Evolutionary conservation across 2,888 invertebrate genomes (phyloP), one percentile per base, ranked within the genome.

Genomic region (Mesorhabditis spiculigera): DNA sequence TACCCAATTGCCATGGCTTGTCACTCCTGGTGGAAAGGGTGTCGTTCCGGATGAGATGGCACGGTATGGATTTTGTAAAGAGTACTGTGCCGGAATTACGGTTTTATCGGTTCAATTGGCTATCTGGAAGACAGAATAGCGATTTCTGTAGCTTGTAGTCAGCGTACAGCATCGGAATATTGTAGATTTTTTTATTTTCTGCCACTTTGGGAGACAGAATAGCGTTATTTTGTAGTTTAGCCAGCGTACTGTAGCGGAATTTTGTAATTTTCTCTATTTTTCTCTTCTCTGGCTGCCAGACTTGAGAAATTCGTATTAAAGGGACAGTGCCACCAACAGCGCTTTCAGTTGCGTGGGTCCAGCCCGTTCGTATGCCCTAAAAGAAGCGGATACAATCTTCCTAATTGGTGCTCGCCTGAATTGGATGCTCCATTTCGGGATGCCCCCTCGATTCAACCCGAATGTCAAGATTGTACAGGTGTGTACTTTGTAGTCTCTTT

Each of bases 381-480:
- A 91, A 82, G 90, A 93, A 78, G 93, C 94, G 0, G 96, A 97
- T 87, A 92, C 94, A 0, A 89, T 97, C 4, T 83, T 97, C 4
- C 87, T 95, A 67, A 87, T 95, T 61, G 96, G 96, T 0, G 96
- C 95, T 0, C 89, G 96, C 61, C 89, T 96, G 28, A 97, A 97
- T 88, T 97, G 97, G 97, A 96, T 97, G 88, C 89, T 69, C 88
- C 92, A 28, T n/a, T n/a, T n/a, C n/a, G n/a, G n/a, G n/a, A n/a
- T n/a, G n/a, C n/a, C n/a, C n/a, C 96, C 95, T 1, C 89, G 96
- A 62, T 96, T 91, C 87, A 90, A 91, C 28, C 89, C 90, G 0
- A 89, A 92, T 84, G 93, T 93, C 4, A 93, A 94, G 88, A 88
- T 96, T 75, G 93, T 96, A 81, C 95, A 94, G 90, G 93, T 91